These are phyloP conservation scores for Ips nitidus DNA, from an alignment of 1,140 invertebrate species.

Conservation along the genomic window DNA sequence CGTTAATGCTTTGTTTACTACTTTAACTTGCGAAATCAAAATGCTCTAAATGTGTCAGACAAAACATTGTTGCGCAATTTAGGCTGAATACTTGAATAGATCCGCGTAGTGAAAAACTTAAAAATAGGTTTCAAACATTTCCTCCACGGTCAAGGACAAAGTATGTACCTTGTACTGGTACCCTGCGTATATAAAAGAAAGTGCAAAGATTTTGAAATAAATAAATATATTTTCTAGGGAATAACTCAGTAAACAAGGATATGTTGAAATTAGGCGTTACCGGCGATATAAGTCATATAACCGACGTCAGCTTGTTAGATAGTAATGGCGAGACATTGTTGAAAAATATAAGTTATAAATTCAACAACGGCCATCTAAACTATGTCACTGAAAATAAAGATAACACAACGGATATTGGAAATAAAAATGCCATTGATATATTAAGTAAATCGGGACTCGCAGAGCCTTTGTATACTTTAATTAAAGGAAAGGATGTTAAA, in stretches of 20 bases:
- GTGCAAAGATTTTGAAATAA: too few relatives aligned
- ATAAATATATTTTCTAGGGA: not conserved
- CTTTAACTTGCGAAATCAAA: not conserved
- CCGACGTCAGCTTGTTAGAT: constrained; percentile 32
- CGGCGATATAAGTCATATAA: constrained; percentile 28
- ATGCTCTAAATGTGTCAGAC: too few relatives aligned
- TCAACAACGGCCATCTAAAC: constrained; percentile 29
- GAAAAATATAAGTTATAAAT: constrained; percentile 25
- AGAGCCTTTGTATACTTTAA: constrained; percentile 30
- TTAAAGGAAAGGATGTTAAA: constrained; percentile 40
- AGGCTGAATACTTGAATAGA: too few relatives aligned
- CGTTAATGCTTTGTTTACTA: constrained; percentile 21
- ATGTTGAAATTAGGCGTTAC: constrained; percentile 35
- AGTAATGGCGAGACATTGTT: constrained; percentile 28
- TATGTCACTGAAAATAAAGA: constrained; percentile 26
- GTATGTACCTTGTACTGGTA: not conserved
- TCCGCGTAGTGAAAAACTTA: not conserved
- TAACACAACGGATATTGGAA: constrained; percentile 17
- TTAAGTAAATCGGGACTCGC: constrained; percentile 12
- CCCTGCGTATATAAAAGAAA: too few relatives aligned
- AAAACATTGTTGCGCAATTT: too few relatives aligned
- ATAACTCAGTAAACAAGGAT: constrained; percentile 15
- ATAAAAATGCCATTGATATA: constrained; percentile 4
- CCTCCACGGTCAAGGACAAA: not conserved
- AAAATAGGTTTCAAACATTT: constrained; percentile 5